Conservation (phyloP, 2,797 vertebrate species). For the Ispidina picta region DNA sequence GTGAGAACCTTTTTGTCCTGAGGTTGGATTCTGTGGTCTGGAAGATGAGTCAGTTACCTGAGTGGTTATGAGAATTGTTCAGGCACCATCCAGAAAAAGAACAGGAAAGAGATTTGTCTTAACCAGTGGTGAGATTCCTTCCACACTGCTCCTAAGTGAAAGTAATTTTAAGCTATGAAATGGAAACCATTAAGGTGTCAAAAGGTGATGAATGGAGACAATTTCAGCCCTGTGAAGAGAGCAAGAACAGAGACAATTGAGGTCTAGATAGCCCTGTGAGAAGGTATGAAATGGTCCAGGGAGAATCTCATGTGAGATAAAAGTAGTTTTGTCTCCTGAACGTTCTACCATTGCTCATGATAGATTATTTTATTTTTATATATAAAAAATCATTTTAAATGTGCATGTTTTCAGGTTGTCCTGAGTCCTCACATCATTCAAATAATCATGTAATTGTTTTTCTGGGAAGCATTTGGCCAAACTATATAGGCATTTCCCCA, state of each 20-base stretch:
- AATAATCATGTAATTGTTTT: neutral
- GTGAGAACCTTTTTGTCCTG: neutral
- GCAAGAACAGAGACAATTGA: neutral
- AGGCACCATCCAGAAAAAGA: neutral
- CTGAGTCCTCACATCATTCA: neutral
- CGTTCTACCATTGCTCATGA: neutral
- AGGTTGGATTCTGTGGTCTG: neutral
- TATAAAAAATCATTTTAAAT: neutral
- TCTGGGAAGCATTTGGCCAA: neutral
- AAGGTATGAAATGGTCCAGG: neutral
- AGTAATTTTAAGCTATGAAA: neutral
- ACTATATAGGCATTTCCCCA: neutral
- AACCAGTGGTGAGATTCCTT: neutral
- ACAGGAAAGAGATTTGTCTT: neutral
- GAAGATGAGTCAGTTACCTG: neutral
- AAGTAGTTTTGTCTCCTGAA: neutral
- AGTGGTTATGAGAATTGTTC: neutral
- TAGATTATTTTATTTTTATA: conserved; percentile 50
- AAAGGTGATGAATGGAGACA: neutral
- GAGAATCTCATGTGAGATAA: neutral
- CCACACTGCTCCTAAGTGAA: neutral
- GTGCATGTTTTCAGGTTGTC: neutral
- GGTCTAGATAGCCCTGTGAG: neutral
- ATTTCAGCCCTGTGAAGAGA: neutral
- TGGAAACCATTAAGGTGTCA: neutral